Evolutionary conservation across 30 jellyfish, hydroid and myxozoan genomes (phyloP).

Genomic region (Turritopsis dohrnii): DNA sequence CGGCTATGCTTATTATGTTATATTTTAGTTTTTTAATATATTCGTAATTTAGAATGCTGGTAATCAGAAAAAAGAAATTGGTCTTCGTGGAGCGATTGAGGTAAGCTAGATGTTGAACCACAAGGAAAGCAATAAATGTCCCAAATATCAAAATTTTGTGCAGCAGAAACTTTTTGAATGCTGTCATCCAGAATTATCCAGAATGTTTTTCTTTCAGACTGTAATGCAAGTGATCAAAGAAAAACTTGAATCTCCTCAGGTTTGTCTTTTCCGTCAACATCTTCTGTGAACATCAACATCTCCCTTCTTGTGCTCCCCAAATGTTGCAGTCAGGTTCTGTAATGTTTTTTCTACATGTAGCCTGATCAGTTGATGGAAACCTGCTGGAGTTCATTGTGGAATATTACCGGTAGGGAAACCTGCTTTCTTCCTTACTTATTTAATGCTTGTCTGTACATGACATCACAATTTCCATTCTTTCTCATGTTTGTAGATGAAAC

Average conservation of each 20-base stretch:
- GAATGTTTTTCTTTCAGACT: background rate
- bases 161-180: too few species aligned
- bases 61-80: conserved; percentile 31
- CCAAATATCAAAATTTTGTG: too few species aligned
- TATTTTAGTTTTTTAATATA: background rate
- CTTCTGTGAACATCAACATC: background rate
- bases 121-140: too few species aligned
- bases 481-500: conserved; percentile 45
- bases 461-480: background rate
- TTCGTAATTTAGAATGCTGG: conserved; percentile 1
- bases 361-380: conserved; percentile 37
- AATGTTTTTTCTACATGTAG: conserved; percentile 16
- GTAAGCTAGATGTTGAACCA: background rate
- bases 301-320: background rate
- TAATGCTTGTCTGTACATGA: background rate
- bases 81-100: conserved; percentile 43
- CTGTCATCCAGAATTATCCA: too few species aligned
- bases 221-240: conserved; percentile 4
- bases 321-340: background rate
- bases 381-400: conserved; percentile 74
- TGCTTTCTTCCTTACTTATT: background rate
- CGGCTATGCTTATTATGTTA: too few species aligned
- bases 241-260: conserved; percentile 2
- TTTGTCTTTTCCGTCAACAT: background rate
- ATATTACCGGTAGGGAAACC: conserved; percentile 50